Evolutionary conservation across 2,797 vertebrate species (phyloP).

Genomic region (Acanthiza pusilla): DNA sequence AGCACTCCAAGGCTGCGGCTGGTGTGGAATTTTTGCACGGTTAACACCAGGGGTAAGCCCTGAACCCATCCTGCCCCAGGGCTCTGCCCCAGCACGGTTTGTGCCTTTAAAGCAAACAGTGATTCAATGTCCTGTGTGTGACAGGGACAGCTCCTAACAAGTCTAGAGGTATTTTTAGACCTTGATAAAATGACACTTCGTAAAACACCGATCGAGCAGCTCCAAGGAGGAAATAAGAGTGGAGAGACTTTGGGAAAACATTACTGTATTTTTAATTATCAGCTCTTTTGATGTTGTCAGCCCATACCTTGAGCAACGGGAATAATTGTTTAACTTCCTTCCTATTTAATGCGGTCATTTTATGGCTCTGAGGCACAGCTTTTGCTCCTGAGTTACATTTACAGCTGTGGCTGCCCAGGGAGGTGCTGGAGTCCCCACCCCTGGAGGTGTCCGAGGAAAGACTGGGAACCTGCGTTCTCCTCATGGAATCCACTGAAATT

Average conservation of each 20-base stretch:
- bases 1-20: background rate
- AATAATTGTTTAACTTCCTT: slow-evolving; percentile 69
- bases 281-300: slow-evolving; percentile 51
- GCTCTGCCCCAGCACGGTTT: background rate
- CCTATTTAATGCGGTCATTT: slow-evolving; percentile 49
- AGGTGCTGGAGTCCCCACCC: background rate
- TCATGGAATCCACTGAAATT: background rate
- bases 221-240: slow-evolving; percentile 17
- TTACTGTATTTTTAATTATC: slow-evolving; percentile 42
- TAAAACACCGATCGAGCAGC: background rate
- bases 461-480: rapidly evolving
- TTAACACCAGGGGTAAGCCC: background rate
- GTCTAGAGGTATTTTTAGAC: slow-evolving; percentile 19
- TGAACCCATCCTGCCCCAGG: background rate
- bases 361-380: slow-evolving; percentile 1
- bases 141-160: background rate
- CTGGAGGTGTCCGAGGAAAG: background rate
- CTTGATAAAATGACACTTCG: background rate
- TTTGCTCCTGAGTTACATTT: slow-evolving; percentile 23
- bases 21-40: background rate
- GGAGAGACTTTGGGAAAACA: slow-evolving; percentile 22
- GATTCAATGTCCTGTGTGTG: background rate
- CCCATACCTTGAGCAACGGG: slow-evolving; percentile 28
- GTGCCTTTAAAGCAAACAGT: background rate
- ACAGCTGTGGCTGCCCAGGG: background rate